Evolutionary conservation across 2,113 vertebrate species (phyloP).

Genomic region (Amblyopsis rosae): DNA sequence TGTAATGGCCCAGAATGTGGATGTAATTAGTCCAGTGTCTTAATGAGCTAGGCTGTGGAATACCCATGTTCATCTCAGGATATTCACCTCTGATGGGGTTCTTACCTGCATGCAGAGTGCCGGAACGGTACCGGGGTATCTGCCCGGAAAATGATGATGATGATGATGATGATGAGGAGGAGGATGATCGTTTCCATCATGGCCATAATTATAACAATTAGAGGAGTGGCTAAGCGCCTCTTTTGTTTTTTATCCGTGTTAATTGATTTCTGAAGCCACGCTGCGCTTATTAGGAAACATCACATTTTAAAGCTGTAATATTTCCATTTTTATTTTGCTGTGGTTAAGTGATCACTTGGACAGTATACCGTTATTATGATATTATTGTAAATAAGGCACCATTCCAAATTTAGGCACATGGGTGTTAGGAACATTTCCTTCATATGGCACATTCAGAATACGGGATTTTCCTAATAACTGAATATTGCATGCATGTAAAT

Average conservation of each 20-base stretch:
- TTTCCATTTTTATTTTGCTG: no score
- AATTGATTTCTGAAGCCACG: background rate
- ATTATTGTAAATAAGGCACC: no score
- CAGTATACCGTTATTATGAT: no score
- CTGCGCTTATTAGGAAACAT: background rate
- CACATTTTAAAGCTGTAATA: background rate
- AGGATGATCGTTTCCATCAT: conserved; percentile 33
- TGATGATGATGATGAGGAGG: no score
- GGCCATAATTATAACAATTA: conserved; percentile 48
- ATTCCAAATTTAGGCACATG: no score
- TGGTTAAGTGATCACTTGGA: no score
- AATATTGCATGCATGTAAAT: no score
- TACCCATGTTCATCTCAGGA: conserved; percentile 67
- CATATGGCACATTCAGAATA: no score
- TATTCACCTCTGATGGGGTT: conserved; percentile 73
- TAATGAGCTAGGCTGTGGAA: conserved; percentile 78
- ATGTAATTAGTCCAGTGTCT: conserved; percentile 72
- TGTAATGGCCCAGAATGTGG: conserved; percentile 81
- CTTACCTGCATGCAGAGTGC: background rate
- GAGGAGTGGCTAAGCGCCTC: conserved; percentile 22
- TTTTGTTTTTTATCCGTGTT: conserved; percentile 13
- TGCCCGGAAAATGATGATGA: conserved; percentile 22
- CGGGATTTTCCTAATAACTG: no score
- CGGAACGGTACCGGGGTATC: conserved; percentile 7
- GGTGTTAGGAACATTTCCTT: no score